These are phyloP conservation scores for Ernsta delagoae DNA, from an alignment of 2,888 invertebrate genomes.

Conservation along the genomic window DNA sequence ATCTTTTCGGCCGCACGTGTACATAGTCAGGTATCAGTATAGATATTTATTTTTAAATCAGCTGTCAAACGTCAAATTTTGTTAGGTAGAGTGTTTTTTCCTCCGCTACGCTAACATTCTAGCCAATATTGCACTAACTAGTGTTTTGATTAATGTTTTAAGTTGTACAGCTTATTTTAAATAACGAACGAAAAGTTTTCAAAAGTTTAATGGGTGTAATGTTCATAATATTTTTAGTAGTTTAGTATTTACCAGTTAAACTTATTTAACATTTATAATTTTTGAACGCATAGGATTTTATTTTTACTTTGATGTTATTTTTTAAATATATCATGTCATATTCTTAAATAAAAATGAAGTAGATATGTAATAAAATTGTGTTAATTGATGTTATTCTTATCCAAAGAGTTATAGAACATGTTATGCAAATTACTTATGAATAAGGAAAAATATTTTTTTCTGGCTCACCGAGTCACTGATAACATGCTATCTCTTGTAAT, in stretches of 20 bases:
- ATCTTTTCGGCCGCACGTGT: conserved; percentile 67
- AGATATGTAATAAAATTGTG: not conserved
- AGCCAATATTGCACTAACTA: not conserved
- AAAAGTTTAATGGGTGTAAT: conserved; percentile 14
- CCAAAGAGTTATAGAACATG: not conserved
- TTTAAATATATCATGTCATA: no score
- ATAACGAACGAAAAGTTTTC: conserved; percentile 8
- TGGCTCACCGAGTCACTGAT: conserved; percentile 13
- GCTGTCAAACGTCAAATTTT: conserved; percentile 72
- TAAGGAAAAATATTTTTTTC: conserved; percentile 4
- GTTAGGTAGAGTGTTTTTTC: conserved; percentile 14
- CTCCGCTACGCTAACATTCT: not conserved
- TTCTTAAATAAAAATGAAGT: no score
- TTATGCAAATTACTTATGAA: conserved; percentile 4
- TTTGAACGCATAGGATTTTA: no score
- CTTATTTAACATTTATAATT: no score
- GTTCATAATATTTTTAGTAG: no score
- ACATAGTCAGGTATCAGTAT: conserved; percentile 54
- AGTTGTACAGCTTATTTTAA: not conserved
- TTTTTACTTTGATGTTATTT: no score
- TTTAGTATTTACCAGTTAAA: no score
- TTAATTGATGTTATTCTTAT: not conserved
- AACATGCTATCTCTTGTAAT: conserved; percentile 18
- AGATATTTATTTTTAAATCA: conserved; percentile 55
- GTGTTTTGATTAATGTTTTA: not conserved